phyloP scores from a whole-genome alignment of 1,140 invertebrate genomes.

The Drosophila mauritiana region DNA sequence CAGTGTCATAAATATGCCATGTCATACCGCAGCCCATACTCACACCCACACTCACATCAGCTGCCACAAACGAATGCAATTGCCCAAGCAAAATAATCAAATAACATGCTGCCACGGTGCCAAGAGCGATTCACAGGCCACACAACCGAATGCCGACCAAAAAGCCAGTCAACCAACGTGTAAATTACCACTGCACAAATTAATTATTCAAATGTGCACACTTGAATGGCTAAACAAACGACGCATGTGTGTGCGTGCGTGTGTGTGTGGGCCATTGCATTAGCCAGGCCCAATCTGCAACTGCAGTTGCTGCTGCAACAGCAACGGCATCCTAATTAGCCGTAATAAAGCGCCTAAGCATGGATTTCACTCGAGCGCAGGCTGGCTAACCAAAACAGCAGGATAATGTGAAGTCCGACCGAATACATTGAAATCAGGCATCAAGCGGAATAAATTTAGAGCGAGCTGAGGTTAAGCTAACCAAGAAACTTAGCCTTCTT shows the following conservation, averaged over 20 bases:
- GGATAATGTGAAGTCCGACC: conserved; percentile 44
- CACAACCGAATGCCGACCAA: conserved; percentile 59
- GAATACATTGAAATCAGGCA: conserved; percentile 39
- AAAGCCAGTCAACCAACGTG: conserved; percentile 78
- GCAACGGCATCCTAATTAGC: conserved; percentile 64
- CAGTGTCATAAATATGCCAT: conserved; percentile 81
- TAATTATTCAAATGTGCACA: conserved; percentile 83
- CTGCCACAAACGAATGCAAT: conserved; percentile 28
- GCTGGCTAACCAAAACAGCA: conserved; percentile 53
- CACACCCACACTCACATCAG: background rate
- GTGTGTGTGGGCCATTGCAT: conserved; percentile 22
- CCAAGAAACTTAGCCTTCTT: no score
- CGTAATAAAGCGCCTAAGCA: conserved; percentile 72
- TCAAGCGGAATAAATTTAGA: conserved; percentile 24
- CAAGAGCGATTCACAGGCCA: conserved; percentile 32
- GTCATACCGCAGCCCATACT: conserved; percentile 20
- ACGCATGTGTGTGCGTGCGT: conserved; percentile 1
- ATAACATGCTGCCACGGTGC: conserved; percentile 38
- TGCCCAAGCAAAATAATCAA: conserved; percentile 74
- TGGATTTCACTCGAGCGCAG: conserved; percentile 55
- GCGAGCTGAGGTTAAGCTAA: background rate
- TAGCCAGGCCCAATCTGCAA: conserved; percentile 12
- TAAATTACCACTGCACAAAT: conserved; percentile 82
- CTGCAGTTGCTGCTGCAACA: conserved; percentile 28
- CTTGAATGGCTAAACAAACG: conserved; percentile 73